Conservation (phyloP, 2,888 invertebrate species). For the Limnephilus marmoratus region DNA sequence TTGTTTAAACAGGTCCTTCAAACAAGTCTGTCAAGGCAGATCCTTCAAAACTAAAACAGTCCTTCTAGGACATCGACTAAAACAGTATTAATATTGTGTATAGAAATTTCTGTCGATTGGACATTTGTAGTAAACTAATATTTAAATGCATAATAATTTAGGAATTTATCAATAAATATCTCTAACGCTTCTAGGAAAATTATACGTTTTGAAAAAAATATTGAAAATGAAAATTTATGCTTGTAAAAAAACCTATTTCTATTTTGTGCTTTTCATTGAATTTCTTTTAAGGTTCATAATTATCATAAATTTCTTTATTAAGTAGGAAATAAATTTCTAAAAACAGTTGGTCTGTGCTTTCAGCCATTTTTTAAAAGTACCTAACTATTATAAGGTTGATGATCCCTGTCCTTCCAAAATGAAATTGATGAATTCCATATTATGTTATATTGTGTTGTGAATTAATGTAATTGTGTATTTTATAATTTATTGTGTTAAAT, state of each 20-base stretch:
- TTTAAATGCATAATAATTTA: not conserved
- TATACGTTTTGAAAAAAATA: not conserved
- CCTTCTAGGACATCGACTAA: not conserved
- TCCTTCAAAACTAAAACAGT: not conserved
- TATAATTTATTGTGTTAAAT: constrained; percentile 8
- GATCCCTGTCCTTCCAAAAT: not conserved
- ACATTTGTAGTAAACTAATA: not conserved
- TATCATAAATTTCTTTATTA: not conserved
- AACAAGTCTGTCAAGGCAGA: constrained; percentile 7
- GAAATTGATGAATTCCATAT: not conserved
- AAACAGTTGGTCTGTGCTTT: not conserved
- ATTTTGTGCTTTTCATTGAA: not conserved
- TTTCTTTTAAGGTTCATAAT: not conserved
- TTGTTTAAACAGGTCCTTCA: constrained; percentile 19
- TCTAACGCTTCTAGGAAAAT: not conserved
- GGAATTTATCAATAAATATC: not conserved
- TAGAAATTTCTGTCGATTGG: not conserved
- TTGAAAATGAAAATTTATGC: not conserved
- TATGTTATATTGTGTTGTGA: not conserved
- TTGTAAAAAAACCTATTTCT: not conserved
- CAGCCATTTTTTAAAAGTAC: not conserved
- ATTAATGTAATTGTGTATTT: not conserved
- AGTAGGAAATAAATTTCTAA: not conserved
- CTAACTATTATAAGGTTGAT: not conserved
- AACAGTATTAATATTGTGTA: not conserved